Percentiles rank a stretch among this genome's conserved stretches.
phyloP scores from a whole-genome alignment of 2,888 invertebrate genomes.

The Tetramorium bicarinatum region DNA sequence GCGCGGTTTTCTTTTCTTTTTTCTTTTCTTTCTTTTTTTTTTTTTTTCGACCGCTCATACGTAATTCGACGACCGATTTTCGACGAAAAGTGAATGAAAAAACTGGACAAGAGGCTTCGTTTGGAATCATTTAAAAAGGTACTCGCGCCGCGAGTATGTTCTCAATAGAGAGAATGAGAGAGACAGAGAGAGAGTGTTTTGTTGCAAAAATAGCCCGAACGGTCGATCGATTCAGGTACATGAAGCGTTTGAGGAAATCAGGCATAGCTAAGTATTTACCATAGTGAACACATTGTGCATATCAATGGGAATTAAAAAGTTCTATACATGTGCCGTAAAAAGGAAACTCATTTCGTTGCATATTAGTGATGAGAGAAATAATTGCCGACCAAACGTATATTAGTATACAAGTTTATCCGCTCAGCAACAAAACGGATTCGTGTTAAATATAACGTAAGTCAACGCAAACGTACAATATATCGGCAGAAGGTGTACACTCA shows the following conservation, averaged over 20 bases:
- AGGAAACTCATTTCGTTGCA: slow-evolving; percentile 88
- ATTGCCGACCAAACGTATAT: slow-evolving; percentile 81
- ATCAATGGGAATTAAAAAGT: slow-evolving; percentile 86
- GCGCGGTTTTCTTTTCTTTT: not conserved
- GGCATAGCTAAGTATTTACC: slow-evolving; percentile 86
- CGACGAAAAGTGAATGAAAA: slow-evolving; percentile 51
- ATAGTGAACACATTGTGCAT: slow-evolving; percentile 87
- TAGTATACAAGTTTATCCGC: slow-evolving; percentile 81
- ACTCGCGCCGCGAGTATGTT: slow-evolving; percentile 77
- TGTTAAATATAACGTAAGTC: slow-evolving; percentile 83
- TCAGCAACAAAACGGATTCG: slow-evolving; percentile 83
- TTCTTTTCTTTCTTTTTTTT: not conserved
- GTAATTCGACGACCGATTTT: slow-evolving; percentile 48
- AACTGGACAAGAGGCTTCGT: slow-evolving; percentile 72
- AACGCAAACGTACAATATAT: slow-evolving; percentile 84
- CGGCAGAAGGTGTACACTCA: slow-evolving; percentile 85
- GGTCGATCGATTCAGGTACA: slow-evolving; percentile 86
- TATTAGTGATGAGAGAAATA: slow-evolving; percentile 85
- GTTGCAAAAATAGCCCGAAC: slow-evolving; percentile 84
- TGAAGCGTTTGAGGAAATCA: slow-evolving; percentile 86
- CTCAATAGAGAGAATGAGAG: slow-evolving; percentile 78
- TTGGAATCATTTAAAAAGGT: slow-evolving; percentile 71
- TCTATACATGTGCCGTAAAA: slow-evolving; percentile 89
- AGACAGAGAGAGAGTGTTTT: slow-evolving; percentile 80
- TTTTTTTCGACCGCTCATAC: slow-evolving; percentile 33